Conservation (phyloP, 2,888 invertebrate species). For the Lasioglossum calceatum region DNA sequence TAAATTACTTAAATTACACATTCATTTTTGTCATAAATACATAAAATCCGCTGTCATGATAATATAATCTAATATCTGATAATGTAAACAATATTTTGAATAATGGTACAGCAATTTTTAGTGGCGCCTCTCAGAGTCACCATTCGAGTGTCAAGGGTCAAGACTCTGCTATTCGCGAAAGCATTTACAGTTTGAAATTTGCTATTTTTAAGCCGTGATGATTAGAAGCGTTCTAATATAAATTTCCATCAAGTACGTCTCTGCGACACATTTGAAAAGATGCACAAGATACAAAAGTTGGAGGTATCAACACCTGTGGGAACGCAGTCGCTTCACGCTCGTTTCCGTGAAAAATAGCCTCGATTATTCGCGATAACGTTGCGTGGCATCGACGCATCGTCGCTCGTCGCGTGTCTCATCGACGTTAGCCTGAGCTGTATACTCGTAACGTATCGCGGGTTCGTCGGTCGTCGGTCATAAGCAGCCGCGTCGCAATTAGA, state of each 20-base stretch:
- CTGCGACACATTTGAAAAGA: not conserved
- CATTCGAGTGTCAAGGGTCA: no score
- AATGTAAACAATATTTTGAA: no score
- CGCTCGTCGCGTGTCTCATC: not conserved
- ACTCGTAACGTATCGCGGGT: not conserved
- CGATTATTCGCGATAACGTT: not conserved
- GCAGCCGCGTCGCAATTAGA: not conserved
- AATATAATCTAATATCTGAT: no score
- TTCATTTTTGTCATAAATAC: no score
- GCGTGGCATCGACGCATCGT: not conserved
- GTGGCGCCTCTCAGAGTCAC: no score
- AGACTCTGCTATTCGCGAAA: no score
- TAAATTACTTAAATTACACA: no score
- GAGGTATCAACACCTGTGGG: not conserved
- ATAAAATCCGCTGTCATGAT: no score
- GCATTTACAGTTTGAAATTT: no score
- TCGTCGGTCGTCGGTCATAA: not conserved
- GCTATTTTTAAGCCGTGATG: no score
- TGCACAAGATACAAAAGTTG: not conserved
- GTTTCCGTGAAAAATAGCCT: not conserved
- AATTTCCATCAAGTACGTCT: not conserved
- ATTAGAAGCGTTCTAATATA: not conserved
- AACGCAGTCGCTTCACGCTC: not conserved
- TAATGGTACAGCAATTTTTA: no score
- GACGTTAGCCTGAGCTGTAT: not conserved